Conservation (phyloP, 1,140 invertebrate genomes). For the Drosophila lacteicornis region DNA sequence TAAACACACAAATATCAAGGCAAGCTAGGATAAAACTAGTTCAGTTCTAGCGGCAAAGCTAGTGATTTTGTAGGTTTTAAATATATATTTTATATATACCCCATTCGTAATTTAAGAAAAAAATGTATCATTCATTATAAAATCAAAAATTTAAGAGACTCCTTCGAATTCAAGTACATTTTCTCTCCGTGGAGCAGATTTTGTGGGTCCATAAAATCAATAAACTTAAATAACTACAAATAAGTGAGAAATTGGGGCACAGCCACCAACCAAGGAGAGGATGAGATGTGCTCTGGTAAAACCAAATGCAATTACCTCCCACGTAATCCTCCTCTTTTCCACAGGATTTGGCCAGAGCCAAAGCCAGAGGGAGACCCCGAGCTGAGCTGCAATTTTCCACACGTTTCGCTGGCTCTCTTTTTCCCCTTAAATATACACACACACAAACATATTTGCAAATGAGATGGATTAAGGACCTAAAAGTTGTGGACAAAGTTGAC, state of each 20-base stretch:
- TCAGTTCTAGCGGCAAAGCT: no score
- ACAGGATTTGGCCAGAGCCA: conserved; percentile 19
- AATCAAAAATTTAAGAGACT: no score
- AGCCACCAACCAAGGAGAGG: not conserved
- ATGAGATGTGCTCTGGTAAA: conserved; percentile 6
- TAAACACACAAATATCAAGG: not conserved
- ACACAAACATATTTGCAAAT: conserved; percentile 57
- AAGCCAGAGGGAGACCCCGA: not conserved
- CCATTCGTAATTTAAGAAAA: no score
- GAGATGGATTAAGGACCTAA: conserved; percentile 57
- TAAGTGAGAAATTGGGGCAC: conserved; percentile 69
- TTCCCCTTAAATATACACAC: not conserved
- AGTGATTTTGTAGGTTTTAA: no score
- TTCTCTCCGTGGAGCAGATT: not conserved
- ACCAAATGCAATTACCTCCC: conserved; percentile 50
- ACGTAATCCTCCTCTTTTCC: conserved; percentile 27
- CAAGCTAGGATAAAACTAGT: not conserved
- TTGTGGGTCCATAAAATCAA: conserved; percentile 70
- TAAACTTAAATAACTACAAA: conserved; percentile 74
- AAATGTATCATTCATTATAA: no score
- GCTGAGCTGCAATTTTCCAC: conserved; percentile 40
- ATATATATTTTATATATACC: no score
- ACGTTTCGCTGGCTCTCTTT: conserved; percentile 3
- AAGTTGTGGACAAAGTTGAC: conserved; percentile 46
- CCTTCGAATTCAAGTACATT: no score